These are phyloP conservation scores for Callosobruchus maculatus DNA, from an alignment of 2,888 invertebrate species.

Conservation along the genomic window DNA sequence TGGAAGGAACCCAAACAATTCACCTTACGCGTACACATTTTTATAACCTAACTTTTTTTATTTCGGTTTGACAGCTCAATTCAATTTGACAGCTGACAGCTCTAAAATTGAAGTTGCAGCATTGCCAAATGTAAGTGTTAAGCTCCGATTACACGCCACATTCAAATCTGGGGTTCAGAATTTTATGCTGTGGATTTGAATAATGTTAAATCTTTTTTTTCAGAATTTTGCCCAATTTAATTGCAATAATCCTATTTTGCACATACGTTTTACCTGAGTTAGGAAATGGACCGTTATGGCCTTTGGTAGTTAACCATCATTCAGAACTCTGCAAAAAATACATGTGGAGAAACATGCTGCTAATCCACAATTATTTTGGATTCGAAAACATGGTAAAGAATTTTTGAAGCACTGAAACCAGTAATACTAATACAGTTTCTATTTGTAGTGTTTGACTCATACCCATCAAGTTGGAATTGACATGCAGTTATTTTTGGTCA, in stretches of 20 bases:
- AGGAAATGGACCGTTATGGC: slow-evolving; percentile 67
- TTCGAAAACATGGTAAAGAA: slow-evolving; percentile 63
- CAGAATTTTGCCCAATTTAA: slow-evolving; percentile 62
- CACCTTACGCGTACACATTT: background rate
- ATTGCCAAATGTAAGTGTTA: background rate
- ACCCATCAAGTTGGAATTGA: slow-evolving; percentile 68
- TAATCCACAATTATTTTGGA: slow-evolving; percentile 70
- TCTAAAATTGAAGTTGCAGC: background rate
- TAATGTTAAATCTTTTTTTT: slow-evolving; percentile 49
- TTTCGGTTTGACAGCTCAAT: background rate
- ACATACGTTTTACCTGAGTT: slow-evolving; percentile 62
- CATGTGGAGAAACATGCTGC: slow-evolving; percentile 69
- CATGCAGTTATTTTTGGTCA: slow-evolving; percentile 60
- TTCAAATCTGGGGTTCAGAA: too few species aligned
- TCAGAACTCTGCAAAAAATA: slow-evolving; percentile 63
- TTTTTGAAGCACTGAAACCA: background rate
- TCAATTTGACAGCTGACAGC: background rate
- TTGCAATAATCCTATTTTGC: slow-evolving; percentile 61
- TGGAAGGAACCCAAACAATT: background rate
- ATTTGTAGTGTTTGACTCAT: slow-evolving; percentile 59
- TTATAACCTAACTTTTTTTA: background rate
- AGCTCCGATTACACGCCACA: background rate
- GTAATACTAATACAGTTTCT: background rate
- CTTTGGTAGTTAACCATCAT: slow-evolving; percentile 63
- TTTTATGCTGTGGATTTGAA: too few species aligned